phyloP scores from a whole-genome alignment of 2,797 vertebrate genomes.

The Pyrocephalus nanus region DNA sequence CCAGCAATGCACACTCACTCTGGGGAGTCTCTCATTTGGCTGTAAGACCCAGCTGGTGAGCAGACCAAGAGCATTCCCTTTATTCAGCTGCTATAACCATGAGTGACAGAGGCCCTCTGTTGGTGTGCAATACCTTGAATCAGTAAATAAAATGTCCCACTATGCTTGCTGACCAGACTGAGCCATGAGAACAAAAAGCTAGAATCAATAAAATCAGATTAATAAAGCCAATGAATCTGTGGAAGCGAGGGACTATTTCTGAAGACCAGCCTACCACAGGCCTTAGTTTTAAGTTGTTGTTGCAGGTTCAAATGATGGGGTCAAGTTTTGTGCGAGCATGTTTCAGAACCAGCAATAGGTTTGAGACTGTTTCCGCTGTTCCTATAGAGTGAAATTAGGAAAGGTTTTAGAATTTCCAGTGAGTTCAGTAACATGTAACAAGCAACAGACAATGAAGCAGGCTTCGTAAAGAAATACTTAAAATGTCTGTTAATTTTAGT shows the following conservation, averaged over 20 bases:
- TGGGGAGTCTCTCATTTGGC: not conserved
- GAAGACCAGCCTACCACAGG: not conserved
- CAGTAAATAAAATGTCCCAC: not conserved
- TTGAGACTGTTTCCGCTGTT: not conserved
- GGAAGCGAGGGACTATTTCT: not conserved
- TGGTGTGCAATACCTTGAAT: not conserved
- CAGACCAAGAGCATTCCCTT: not conserved
- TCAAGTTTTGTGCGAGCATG: not conserved
- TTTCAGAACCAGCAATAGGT: not conserved
- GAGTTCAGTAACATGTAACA: not conserved
- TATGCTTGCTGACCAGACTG: not conserved
- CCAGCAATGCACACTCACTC: not conserved
- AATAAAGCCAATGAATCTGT: not conserved
- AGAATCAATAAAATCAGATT: not conserved
- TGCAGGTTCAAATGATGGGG: not conserved
- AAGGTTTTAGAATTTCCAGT: not conserved
- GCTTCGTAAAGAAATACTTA: not conserved
- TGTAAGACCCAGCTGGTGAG: not conserved
- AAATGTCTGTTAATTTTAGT: not conserved
- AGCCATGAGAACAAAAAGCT: not conserved
- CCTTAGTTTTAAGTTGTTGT: not conserved
- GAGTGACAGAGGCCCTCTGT: constrained; percentile 18
- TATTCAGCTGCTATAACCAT: accelerated
- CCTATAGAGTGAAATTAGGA: not conserved
- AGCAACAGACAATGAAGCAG: not conserved